Evolutionary conservation across 2,113 vertebrate species (phyloP).

Genomic region (Electrona antarctica): DNA sequence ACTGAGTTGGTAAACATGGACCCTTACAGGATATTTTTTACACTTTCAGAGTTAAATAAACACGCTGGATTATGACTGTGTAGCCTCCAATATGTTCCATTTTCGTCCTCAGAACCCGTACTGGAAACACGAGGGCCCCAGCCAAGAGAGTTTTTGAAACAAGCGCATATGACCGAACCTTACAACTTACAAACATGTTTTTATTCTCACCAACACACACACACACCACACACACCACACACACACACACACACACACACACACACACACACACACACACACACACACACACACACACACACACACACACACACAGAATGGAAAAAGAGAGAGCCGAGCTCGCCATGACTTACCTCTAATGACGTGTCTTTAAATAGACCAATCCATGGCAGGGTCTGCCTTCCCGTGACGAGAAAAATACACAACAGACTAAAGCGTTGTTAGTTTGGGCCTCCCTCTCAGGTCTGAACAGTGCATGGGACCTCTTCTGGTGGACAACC

Average conservation of each 20-base stretch:
- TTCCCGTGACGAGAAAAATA: constrained; percentile 22
- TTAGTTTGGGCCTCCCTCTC: background rate
- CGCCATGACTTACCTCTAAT: constrained; percentile 36
- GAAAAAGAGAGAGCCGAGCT: constrained; percentile 53
- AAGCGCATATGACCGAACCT: constrained; percentile 60
- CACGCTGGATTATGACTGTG: too few relatives aligned
- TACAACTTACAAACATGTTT: constrained; percentile 66
- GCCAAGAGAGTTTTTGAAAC: constrained; percentile 73
- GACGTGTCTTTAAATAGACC: constrained; percentile 49
- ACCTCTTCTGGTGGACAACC: background rate
- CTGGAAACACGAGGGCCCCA: constrained; percentile 60
- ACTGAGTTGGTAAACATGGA: too few relatives aligned
- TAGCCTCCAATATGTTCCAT: constrained; percentile 71
- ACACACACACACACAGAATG: constrained; percentile 29
- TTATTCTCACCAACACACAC: constrained; percentile 39
- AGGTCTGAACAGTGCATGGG: constrained; percentile 4
- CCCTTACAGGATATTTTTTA: too few relatives aligned
- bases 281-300: constrained; percentile 18
- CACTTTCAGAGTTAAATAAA: too few relatives aligned
- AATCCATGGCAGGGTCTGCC: background rate
- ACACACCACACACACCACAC: background rate
- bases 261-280: constrained; percentile 24
- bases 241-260: constrained; percentile 16
- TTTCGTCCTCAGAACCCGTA: constrained; percentile 70
- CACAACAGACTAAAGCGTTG: background rate